Evolutionary conservation across 2,888 invertebrate genomes (phyloP).

Genomic region (Agrotis clavis): DNA sequence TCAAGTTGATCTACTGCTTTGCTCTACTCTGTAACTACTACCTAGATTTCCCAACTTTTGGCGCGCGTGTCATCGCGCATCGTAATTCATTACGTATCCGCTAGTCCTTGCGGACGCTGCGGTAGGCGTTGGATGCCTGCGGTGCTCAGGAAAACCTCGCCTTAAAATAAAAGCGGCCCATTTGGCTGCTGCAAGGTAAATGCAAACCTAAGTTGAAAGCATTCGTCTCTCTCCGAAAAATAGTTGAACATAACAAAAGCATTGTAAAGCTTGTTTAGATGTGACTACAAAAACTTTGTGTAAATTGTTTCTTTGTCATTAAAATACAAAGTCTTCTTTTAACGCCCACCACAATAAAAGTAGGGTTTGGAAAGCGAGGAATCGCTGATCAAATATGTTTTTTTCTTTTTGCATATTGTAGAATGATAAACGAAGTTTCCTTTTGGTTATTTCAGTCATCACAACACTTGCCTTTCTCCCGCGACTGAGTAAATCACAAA

Average conservation of each 20-base stretch:
- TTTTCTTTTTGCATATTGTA: conserved; percentile 9
- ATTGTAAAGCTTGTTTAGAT: conserved; percentile 5
- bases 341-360: conserved; percentile 13
- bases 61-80: too few relatives aligned
- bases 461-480: conserved; percentile 65
- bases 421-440: conserved; percentile 30
- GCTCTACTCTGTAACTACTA: too few relatives aligned
- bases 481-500: conserved; percentile 70
- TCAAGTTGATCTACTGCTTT: too few relatives aligned
- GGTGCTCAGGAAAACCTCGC: too few relatives aligned
- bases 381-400: neutral
- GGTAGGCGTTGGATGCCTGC: too few relatives aligned
- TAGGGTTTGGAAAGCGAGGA: conserved; percentile 7
- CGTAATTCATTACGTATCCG: too few relatives aligned
- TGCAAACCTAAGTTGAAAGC: conserved; percentile 25
- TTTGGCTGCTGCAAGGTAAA: conserved; percentile 38
- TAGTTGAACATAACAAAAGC: conserved; percentile 23
- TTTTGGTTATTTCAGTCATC: conserved; percentile 54
- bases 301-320: conserved; percentile 17
- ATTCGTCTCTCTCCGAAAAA: conserved; percentile 43
- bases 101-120: too few relatives aligned
- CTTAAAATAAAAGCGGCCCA: conserved; percentile 36
- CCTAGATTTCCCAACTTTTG: too few relatives aligned
- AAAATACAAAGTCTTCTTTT: neutral
- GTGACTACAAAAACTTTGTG: neutral